Percentiles rank a stretch among this genome's conserved stretches.
Evolutionary conservation across 2,113 vertebrate genomes (phyloP).

Genomic region (Rhinogobius similis): DNA sequence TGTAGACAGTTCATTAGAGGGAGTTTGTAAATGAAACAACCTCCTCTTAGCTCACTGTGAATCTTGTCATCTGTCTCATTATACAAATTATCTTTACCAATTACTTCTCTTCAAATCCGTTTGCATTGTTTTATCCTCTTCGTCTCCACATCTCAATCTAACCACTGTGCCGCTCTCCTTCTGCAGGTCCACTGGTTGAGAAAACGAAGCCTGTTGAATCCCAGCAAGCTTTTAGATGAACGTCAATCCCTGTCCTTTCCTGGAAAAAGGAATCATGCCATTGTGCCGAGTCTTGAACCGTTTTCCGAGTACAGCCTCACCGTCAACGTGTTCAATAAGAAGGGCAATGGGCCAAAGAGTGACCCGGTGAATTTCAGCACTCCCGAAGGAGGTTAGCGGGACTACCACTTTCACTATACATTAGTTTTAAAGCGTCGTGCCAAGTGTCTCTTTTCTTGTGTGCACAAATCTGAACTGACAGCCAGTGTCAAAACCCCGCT

Average conservation of each 20-base stretch:
- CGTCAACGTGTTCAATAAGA: constrained; percentile 88
- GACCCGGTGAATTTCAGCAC: constrained; percentile 82
- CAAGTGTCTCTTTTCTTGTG: background rate
- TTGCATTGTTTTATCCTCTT: background rate
- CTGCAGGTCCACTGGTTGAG: constrained; percentile 88
- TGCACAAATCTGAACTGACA: background rate
- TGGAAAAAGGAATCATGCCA: constrained; percentile 81
- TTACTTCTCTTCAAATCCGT: background rate
- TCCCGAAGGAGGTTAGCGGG: constrained; percentile 91
- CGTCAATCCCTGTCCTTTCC: constrained; percentile 81
- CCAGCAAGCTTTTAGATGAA: constrained; percentile 77
- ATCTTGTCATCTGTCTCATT: constrained; percentile 4
- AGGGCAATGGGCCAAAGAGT: constrained; percentile 90
- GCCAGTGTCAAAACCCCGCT: background rate
- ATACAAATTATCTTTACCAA: background rate
- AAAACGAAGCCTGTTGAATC: constrained; percentile 81
- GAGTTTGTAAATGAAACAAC: background rate
- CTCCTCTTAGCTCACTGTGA: background rate
- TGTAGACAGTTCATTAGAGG: background rate
- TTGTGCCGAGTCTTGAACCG: constrained; percentile 86
- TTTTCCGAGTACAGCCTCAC: constrained; percentile 90
- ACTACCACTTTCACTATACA: background rate
- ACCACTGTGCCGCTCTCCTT: background rate
- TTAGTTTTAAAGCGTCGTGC: background rate
- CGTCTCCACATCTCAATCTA: background rate